phyloP scores from a whole-genome alignment of 2,888 invertebrate species.

The Liopterus haemorrhoidalis region DNA sequence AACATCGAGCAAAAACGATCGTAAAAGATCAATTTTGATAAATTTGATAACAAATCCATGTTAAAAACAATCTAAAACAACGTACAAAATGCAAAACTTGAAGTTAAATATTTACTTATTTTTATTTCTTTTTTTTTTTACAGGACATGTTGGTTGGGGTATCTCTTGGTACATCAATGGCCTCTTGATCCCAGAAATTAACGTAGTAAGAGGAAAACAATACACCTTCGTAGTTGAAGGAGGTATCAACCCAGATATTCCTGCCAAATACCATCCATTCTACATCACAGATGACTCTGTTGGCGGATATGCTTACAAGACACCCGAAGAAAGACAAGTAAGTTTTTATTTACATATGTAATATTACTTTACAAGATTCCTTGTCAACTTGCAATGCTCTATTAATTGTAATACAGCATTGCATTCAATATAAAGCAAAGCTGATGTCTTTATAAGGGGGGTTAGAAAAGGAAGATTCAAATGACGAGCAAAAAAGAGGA shows the following conservation, averaged over 20 bases:
- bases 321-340: conserved; percentile 73
- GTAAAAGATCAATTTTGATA: background rate
- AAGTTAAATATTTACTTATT: conserved; percentile 12
- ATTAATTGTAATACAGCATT: too few relatives aligned
- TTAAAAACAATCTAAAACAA: background rate
- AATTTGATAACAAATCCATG: background rate
- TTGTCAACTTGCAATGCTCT: background rate
- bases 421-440: too few relatives aligned
- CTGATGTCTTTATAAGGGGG: too few relatives aligned
- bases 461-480: too few relatives aligned
- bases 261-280: conserved; percentile 87
- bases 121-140: conserved; percentile 25
- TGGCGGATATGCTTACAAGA: conserved; percentile 84
- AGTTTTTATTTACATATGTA: conserved; percentile 28
- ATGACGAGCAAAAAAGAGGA: too few relatives aligned
- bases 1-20: too few relatives aligned
- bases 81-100: too few relatives aligned
- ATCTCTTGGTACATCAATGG: conserved; percentile 94
- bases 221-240: conserved; percentile 88
- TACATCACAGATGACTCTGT: conserved; percentile 87
- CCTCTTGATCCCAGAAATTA: conserved; percentile 82
- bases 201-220: conserved; percentile 77
- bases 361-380: background rate
- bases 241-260: conserved; percentile 68
- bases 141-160: conserved; percentile 91